These are phyloP conservation scores for Subanguina moxae DNA, from an alignment of 1,140 invertebrate species.

Conservation along the genomic window DNA sequence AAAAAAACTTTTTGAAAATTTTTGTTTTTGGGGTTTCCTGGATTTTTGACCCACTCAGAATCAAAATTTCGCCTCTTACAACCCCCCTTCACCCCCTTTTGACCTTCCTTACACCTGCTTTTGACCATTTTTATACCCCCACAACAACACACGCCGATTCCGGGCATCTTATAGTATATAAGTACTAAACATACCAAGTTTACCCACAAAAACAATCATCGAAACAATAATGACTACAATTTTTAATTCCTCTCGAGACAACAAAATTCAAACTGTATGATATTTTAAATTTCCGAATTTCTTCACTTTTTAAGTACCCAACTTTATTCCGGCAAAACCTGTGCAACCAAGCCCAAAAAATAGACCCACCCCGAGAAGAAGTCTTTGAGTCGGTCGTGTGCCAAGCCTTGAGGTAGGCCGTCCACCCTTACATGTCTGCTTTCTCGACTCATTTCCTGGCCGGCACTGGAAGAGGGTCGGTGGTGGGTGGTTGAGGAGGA, in stretches of 20 bases:
- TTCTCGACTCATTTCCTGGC: constrained; percentile 4
- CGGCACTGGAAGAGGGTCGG: not conserved
- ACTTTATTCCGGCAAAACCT: not conserved
- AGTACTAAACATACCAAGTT: not conserved
- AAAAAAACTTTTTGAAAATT: too few species aligned
- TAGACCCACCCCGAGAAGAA: constrained; percentile 7
- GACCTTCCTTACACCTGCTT: too few species aligned
- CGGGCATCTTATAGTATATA: not conserved
- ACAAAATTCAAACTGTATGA: too few species aligned
- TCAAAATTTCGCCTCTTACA: too few species aligned
- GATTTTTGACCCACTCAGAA: too few species aligned
- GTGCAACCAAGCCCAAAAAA: not conserved
- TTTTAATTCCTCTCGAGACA: not conserved
- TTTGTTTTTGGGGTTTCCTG: too few species aligned
- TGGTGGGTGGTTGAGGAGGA: not conserved
- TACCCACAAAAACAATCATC: too few species aligned
- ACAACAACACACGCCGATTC: too few species aligned
- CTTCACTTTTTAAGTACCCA: not conserved
- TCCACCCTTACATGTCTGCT: constrained; percentile 9
- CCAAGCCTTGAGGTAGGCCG: not conserved
- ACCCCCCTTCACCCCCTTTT: too few species aligned
- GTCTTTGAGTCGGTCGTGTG: not conserved
- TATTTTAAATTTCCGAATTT: not conserved
- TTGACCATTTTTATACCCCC: too few species aligned
- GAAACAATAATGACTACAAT: not conserved